phyloP scores from a whole-genome alignment of 2,113 vertebrate genomes.

The Zosterops japonicus region DNA sequence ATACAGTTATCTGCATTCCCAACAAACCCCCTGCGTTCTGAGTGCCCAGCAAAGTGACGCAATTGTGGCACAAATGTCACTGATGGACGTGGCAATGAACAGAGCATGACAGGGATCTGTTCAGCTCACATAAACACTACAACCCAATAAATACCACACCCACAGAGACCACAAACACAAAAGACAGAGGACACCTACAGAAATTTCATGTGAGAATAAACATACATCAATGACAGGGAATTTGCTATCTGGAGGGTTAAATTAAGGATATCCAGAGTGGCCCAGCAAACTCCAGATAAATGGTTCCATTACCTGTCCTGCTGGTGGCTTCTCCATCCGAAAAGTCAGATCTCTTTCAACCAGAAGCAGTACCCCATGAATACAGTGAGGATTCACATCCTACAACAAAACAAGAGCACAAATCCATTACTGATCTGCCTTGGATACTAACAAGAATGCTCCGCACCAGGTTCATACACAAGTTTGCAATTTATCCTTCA shows the following conservation, averaged over 20 bases:
- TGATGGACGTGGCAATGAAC: neutral
- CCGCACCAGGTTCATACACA: neutral
- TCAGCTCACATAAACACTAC: neutral
- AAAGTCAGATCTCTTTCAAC: constrained; percentile 76
- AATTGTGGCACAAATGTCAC: neutral
- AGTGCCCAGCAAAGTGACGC: neutral
- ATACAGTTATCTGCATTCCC: neutral
- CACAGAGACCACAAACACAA: neutral
- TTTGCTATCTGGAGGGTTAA: neutral
- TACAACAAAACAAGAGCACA: constrained; percentile 43
- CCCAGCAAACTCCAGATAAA: neutral
- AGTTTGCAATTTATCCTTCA: neutral
- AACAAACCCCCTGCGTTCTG: neutral
- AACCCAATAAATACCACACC: neutral
- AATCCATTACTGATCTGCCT: neutral
- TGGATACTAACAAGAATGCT: neutral
- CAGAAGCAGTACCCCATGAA: constrained; percentile 82
- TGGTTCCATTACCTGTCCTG: constrained; percentile 76
- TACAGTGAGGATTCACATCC: constrained; percentile 74
- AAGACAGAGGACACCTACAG: neutral
- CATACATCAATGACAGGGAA: neutral
- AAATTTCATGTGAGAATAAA: neutral
- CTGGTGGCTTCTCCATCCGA: constrained; percentile 74
- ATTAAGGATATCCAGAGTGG: neutral
- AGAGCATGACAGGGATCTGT: neutral